Conservation (phyloP, 2,888 invertebrate species). For the Calameuta idolon region DNA sequence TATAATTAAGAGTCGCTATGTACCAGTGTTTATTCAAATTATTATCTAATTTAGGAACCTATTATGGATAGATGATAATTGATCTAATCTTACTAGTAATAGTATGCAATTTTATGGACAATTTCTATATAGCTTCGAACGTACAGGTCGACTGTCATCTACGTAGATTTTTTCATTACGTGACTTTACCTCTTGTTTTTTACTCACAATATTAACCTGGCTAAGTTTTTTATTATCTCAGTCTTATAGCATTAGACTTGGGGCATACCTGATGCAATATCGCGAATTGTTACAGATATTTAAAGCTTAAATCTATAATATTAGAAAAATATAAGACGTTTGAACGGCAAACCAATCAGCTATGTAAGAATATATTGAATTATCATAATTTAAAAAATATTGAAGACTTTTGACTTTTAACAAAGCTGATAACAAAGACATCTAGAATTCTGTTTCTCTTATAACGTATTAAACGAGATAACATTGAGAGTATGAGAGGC, state of each 20-base stretch:
- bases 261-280: neutral
- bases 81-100: too few relatives aligned
- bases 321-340: neutral
- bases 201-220: neutral
- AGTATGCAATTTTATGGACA: too few relatives aligned
- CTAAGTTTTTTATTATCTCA: neutral
- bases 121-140: too few relatives aligned
- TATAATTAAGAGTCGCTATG: neutral
- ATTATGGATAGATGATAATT: neutral
- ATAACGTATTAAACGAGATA: neutral
- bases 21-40: neutral
- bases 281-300: neutral
- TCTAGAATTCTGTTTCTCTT: neutral
- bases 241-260: neutral
- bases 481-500: neutral
- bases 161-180: too few relatives aligned
- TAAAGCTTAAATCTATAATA: too few relatives aligned
- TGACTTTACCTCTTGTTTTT: neutral
- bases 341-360: neutral
- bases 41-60: neutral
- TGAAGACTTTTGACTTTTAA: neutral
- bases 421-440: neutral
- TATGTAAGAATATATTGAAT: neutral
- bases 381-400: neutral
- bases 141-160: too few relatives aligned